phyloP scores from a whole-genome alignment of 2,888 invertebrate species.

The Busseola fusca region DNA sequence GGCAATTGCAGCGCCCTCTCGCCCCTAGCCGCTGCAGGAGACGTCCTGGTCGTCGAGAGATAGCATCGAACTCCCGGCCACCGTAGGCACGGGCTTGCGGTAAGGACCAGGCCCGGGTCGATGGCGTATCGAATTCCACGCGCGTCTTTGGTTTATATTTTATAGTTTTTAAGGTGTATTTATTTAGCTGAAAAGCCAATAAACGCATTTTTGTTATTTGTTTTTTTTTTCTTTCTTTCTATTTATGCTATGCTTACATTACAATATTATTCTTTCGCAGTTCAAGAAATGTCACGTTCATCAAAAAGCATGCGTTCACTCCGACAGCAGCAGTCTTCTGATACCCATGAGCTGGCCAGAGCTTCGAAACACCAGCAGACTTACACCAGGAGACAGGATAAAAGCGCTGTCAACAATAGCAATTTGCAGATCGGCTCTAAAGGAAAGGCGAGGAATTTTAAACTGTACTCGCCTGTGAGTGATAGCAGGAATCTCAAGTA shows the following conservation, averaged over 20 bases:
- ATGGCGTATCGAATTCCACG: too few relatives aligned
- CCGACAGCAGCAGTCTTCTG: constrained; percentile 18
- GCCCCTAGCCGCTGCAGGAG: too few relatives aligned
- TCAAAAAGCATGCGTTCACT: constrained; percentile 52
- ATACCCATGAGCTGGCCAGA: constrained; percentile 11
- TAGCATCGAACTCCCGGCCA: too few relatives aligned
- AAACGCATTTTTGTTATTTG: too few relatives aligned
- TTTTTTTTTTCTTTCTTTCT: too few relatives aligned
- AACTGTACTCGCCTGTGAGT: constrained; percentile 41
- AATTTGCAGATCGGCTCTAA: constrained; percentile 1
- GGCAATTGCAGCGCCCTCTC: too few relatives aligned
- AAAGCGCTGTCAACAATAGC: constrained; percentile 1
- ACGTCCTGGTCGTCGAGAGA: too few relatives aligned
- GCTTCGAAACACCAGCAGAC: constrained; percentile 59
- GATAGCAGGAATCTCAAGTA: constrained; percentile 30
- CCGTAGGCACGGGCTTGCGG: too few relatives aligned
- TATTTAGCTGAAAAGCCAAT: too few relatives aligned
- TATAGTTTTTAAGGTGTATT: too few relatives aligned
- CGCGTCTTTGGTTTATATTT: too few relatives aligned
- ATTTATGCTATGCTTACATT: not conserved
- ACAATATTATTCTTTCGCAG: constrained; percentile 28
- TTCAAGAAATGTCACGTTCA: constrained; percentile 49
- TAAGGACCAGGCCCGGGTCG: too few relatives aligned
- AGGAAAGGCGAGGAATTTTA: constrained; percentile 22
- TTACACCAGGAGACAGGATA: constrained; percentile 34